Percentiles rank a stretch among this genome's conserved stretches.
Conservation (phyloP, 2,797 vertebrate genomes). For the Eospalax fontanierii region DNA sequence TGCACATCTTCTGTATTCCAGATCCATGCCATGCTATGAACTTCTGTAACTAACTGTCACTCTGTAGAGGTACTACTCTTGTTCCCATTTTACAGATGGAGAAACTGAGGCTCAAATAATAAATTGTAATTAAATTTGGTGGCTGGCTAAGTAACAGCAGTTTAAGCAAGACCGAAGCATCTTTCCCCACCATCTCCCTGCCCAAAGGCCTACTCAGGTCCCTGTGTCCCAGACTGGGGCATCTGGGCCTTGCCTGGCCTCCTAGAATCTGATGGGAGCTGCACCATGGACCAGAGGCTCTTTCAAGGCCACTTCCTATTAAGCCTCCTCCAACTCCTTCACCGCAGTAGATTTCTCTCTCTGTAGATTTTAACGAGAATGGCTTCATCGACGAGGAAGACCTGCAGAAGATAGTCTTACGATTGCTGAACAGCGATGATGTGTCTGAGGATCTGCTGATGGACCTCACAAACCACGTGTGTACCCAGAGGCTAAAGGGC, state of each 20-base stretch:
- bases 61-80: neutral
- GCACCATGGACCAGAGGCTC: neutral
- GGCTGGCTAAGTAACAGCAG: neutral
- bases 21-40: neutral
- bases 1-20: neutral
- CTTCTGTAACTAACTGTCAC: neutral
- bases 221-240: neutral
- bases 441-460: constrained; percentile 77
- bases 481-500: neutral
- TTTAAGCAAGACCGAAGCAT: too few species aligned
- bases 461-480: constrained; percentile 75
- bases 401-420: constrained; percentile 77
- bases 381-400: constrained; percentile 86
- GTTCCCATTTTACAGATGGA: neutral
- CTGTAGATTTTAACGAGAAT: constrained; percentile 85
- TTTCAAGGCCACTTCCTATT: neutral
- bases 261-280: neutral
- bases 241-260: neutral
- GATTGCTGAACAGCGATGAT: constrained; percentile 60
- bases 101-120: neutral
- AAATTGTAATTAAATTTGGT: neutral
- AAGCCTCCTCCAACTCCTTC: neutral
- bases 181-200: too few species aligned
- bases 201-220: neutral
- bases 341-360: neutral